Base-by-base conservation (phyloP, 2,888 invertebrate genomes). In the Eumerus sabulonum region DNA sequence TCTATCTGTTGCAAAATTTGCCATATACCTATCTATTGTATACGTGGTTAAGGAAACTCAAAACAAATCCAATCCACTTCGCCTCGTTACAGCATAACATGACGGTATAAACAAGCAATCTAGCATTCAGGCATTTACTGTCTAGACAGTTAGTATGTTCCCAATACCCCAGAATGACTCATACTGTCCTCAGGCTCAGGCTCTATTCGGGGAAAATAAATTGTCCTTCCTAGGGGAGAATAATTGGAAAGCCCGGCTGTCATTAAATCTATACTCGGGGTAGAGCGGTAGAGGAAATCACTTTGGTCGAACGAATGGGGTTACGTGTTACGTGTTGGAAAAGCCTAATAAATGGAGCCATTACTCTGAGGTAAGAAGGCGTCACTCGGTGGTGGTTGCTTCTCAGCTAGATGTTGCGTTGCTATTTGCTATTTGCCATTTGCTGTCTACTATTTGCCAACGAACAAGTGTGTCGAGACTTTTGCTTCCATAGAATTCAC, bases 241-340 rank as follows among this genome's bases (percentile, higher is more conserved):
- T 73, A 79, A 79, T 79, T 79, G 77, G 73, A 79, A 79, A 79
- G 70, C 60, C 73, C 73, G 73, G 68, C 63, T 68, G 73, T 64
- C 68, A 79, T 79, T 79, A 79, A 68, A 79, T 79, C 59, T 64
- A 64, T 50, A 51, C 57, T n/a, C 44, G 54, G 51, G n/a, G n/a
- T n/a, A n/a, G n/a, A n/a, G n/a, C 44, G 13, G 53, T 38, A 64
- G 38, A 9, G 70, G 42, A 76, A 64, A 76, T 71, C 44, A 45
- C 45, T 56, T 57, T 62, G 56, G 76, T 60, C 27, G 54, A 47
- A 45, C 40, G 56, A 11, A 7, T 50, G 16, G 44, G 53, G 67
- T 63, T 72, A 77, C 63, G 63, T 68, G 67, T 57, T 63, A 38
- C 42, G 14, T 36, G 48, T 67, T 67, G 72, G 59, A 68, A 77